Percentiles rank a stretch among this genome's conserved stretches.
These are phyloP conservation scores for Muntiacus reevesi DNA, from an alignment of 2,113 vertebrate species.

Conservation along the genomic window DNA sequence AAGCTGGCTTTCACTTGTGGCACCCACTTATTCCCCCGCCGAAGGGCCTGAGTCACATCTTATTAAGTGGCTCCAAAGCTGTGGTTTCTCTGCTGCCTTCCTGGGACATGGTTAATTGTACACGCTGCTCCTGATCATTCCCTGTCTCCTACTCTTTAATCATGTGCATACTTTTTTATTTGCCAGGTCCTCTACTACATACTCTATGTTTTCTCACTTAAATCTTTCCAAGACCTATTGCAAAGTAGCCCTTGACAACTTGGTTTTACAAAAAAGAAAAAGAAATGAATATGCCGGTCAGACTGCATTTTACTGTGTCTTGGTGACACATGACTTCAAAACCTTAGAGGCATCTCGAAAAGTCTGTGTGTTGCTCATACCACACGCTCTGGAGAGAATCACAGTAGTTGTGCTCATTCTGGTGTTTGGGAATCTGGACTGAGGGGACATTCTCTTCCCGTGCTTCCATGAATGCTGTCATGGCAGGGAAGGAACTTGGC, in stretches of 20 bases:
- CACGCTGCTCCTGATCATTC: background rate
- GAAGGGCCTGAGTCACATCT: background rate
- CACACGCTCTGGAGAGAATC: background rate
- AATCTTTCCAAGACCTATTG: background rate
- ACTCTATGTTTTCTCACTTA: background rate
- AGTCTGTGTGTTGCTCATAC: background rate
- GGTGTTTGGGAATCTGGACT: background rate
- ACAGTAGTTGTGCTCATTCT: background rate
- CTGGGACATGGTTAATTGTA: background rate
- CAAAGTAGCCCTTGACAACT: background rate
- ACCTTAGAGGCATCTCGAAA: background rate
- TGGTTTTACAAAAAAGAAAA: background rate
- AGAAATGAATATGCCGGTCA: background rate
- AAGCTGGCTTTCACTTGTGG: background rate
- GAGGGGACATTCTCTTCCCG: background rate
- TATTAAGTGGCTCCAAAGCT: background rate
- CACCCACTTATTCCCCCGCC: background rate
- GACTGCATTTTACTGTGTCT: background rate
- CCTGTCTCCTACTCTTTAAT: background rate
- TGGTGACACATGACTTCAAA: background rate
- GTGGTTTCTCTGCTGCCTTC: background rate
- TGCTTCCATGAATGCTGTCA: fast-evolving
- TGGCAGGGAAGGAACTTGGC: background rate
- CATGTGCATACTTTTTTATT: background rate
- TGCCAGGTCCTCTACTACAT: background rate